These are phyloP conservation scores for Micromussa lordhowensis DNA, from an alignment of 92 coral and sea anemone genomes.

Conservation along the genomic window DNA sequence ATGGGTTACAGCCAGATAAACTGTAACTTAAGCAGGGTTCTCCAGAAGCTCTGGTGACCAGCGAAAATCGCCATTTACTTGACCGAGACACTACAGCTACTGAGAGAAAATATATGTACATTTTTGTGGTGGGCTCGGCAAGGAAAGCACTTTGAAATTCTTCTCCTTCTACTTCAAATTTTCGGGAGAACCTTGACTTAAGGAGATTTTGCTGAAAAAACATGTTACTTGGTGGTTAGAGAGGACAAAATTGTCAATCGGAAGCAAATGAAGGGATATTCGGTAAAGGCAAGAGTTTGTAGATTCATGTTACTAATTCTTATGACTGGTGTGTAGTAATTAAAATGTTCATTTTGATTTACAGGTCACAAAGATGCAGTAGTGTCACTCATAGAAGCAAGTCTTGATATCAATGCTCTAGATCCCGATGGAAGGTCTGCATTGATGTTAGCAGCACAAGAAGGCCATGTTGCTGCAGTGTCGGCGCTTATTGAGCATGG, in stretches of 20 bases:
- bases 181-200: too few species aligned
- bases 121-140: too few species aligned
- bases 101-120: too few species aligned
- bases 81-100: too few species aligned
- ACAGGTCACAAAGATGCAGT: constrained; percentile 82
- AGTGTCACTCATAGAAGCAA: constrained; percentile 71
- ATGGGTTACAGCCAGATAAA: too few species aligned
- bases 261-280: neutral
- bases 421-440: constrained; percentile 85
- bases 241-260: neutral
- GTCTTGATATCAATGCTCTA: constrained; percentile 69
- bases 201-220: too few species aligned
- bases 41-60: too few species aligned
- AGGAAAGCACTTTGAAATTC: too few species aligned
- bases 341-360: neutral
- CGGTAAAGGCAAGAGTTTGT: neutral
- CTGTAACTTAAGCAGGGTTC: too few species aligned
- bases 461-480: constrained; percentile 79
- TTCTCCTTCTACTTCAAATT: too few species aligned
- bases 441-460: constrained; percentile 94
- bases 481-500: constrained; percentile 78
- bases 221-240: too few species aligned
- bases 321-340: neutral
- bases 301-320: neutral
- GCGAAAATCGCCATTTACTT: too few species aligned